Percentiles rank a stretch among this genome's conserved stretches.
These are phyloP conservation scores for Eupithecia subfuscata DNA, from an alignment of 2,888 invertebrate genomes.

Conservation along the genomic window DNA sequence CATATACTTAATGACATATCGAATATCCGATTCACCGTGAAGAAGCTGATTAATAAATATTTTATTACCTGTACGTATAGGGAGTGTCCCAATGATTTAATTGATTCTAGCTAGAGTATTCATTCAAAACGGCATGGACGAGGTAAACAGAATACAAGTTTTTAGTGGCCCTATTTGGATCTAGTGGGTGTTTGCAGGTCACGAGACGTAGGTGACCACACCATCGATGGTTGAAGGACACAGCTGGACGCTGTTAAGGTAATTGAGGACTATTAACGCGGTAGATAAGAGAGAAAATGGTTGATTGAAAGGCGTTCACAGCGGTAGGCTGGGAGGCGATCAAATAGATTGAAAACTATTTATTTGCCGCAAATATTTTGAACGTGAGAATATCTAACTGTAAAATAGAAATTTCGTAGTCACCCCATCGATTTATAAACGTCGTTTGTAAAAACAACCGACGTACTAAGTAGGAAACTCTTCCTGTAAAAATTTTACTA, in stretches of 20 bases:
- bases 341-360: slow-evolving; percentile 8
- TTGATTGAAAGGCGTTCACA: slow-evolving; percentile 10
- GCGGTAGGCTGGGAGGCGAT: neutral
- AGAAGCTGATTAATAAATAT: no score
- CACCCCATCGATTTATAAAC: no score
- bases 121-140: neutral
- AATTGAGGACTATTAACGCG: slow-evolving; percentile 34
- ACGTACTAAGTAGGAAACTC: no score
- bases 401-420: no score
- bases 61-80: no score
- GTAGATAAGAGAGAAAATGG: slow-evolving; percentile 21
- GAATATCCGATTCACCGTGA: no score
- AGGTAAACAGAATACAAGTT: neutral
- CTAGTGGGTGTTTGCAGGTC: slow-evolving; percentile 18
- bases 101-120: neutral
- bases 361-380: slow-evolving; percentile 2
- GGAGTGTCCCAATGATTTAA: neutral
- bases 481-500: no score
- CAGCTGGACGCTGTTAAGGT: slow-evolving; percentile 35
- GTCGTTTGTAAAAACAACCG: no score
- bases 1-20: no score
- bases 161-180: neutral
- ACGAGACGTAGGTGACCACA: slow-evolving; percentile 14
- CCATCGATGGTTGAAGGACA: slow-evolving; percentile 14
- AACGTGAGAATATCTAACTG: neutral